These are phyloP conservation scores for Seriola aureovittata DNA, from an alignment of 2,113 vertebrate genomes.

Conservation along the genomic window DNA sequence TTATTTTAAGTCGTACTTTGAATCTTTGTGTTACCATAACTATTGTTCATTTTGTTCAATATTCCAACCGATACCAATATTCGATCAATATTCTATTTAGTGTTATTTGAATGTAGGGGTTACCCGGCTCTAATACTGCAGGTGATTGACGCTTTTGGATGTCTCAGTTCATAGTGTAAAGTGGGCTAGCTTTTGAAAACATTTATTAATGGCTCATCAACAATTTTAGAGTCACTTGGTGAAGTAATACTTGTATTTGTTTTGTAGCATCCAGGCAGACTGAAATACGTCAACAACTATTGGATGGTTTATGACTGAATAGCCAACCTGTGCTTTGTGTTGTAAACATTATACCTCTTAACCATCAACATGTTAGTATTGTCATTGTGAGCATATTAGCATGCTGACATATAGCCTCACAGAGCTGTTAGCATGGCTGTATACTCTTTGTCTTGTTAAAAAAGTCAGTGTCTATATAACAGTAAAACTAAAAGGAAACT, in stretches of 20 bases:
- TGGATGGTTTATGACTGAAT: background rate
- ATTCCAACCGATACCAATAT: no score
- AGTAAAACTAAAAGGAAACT: background rate
- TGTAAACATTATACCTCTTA: background rate
- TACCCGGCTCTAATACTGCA: background rate
- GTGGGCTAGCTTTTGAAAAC: background rate
- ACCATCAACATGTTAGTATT: background rate
- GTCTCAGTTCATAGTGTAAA: background rate
- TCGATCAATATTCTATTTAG: no score
- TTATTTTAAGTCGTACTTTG: background rate
- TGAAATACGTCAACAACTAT: background rate
- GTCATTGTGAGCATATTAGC: background rate
- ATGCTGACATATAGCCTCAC: background rate
- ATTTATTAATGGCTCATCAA: background rate
- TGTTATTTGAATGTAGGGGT: no score
- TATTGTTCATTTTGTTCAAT: background rate
- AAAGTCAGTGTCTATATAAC: no score
- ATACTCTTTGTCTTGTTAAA: no score
- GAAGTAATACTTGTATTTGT: background rate
- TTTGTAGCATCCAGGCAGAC: background rate
- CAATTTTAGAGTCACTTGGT: background rate
- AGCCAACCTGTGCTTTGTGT: background rate
- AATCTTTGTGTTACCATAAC: background rate
- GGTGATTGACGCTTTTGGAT: background rate
- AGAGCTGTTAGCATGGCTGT: background rate